phyloP scores from a whole-genome alignment of 2,888 invertebrate species.

The Psylliodes chrysocephalus region DNA sequence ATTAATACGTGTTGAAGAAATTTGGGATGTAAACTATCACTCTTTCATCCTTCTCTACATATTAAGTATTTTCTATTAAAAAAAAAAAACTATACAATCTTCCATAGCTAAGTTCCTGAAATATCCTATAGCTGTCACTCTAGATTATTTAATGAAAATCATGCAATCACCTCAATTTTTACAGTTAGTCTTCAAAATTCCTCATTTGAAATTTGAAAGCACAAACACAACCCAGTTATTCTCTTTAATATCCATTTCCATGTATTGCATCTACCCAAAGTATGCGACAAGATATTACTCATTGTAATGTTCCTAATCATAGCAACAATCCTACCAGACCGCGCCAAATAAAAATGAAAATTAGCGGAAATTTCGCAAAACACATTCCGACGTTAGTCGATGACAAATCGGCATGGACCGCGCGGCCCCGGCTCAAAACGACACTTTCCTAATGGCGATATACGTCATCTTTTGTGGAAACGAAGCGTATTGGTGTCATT shows the following conservation, averaged over 20 bases:
- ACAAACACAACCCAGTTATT: too few species aligned
- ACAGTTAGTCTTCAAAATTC: too few species aligned
- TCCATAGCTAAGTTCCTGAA: too few species aligned
- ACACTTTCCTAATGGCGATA: conserved; percentile 58
- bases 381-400: conserved; percentile 48
- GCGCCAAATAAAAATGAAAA: conserved; percentile 53
- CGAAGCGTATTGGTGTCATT: conserved; percentile 59
- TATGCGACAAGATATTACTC: conserved; percentile 31
- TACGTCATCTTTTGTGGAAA: conserved; percentile 59
- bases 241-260: background rate
- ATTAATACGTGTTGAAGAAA: too few species aligned
- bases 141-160: too few species aligned
- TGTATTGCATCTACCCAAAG: background rate
- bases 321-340: conserved; percentile 30
- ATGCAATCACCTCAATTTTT: too few species aligned
- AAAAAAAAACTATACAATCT: too few species aligned
- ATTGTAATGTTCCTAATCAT: conserved; percentile 29
- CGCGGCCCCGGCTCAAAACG: conserved; percentile 54
- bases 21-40: too few species aligned
- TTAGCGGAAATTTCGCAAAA: conserved; percentile 53
- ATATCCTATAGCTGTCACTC: too few species aligned
- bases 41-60: too few species aligned
- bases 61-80: too few species aligned
- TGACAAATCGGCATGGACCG: conserved; percentile 55
- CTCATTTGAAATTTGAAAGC: too few species aligned